Evolutionary conservation across 1,140 invertebrate species (phyloP).

Genomic region (Trichoplusia ni): DNA sequence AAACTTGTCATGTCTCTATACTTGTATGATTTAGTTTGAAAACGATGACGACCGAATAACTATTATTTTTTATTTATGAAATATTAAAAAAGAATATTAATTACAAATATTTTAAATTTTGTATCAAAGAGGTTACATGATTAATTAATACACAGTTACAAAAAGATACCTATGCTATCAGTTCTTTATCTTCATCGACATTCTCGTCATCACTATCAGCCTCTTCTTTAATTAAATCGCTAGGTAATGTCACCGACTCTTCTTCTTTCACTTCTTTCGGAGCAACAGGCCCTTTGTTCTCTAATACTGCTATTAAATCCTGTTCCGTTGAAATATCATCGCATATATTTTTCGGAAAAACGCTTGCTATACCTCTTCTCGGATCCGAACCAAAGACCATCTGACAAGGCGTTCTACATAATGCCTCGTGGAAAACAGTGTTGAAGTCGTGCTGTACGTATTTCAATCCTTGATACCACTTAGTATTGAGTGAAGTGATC

Average conservation of each 20-base stretch:
- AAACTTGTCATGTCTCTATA: too few relatives aligned
- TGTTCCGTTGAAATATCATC: slow-evolving; percentile 44
- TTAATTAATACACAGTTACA: too few relatives aligned
- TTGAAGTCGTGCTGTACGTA: slow-evolving; percentile 55
- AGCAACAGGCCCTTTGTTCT: slow-evolving; percentile 36
- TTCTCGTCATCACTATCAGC: slow-evolving; percentile 17
- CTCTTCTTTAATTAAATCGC: slow-evolving; percentile 53
- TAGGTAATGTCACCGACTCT: slow-evolving; percentile 47
- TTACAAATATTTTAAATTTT: too few relatives aligned
- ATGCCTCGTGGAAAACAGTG: slow-evolving; percentile 42
- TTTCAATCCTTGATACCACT: slow-evolving; percentile 55
- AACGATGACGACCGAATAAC: too few relatives aligned
- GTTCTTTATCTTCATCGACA: slow-evolving; percentile 19
- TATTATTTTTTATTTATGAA: too few relatives aligned
- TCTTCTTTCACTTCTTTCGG: slow-evolving; percentile 41
- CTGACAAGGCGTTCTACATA: slow-evolving; percentile 50
- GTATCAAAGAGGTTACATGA: too few relatives aligned
- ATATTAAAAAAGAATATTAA: too few relatives aligned
- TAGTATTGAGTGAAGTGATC: slow-evolving; percentile 36
- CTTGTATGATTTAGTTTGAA: too few relatives aligned
- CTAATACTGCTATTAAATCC: slow-evolving; percentile 45
- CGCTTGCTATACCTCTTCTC: slow-evolving; percentile 45
- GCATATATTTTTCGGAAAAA: slow-evolving; percentile 40
- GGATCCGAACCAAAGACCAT: slow-evolving; percentile 47
- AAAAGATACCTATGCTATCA: not conserved